Evolutionary conservation across 2,113 vertebrate species (phyloP).

Genomic region (Eulemur macaco): DNA sequence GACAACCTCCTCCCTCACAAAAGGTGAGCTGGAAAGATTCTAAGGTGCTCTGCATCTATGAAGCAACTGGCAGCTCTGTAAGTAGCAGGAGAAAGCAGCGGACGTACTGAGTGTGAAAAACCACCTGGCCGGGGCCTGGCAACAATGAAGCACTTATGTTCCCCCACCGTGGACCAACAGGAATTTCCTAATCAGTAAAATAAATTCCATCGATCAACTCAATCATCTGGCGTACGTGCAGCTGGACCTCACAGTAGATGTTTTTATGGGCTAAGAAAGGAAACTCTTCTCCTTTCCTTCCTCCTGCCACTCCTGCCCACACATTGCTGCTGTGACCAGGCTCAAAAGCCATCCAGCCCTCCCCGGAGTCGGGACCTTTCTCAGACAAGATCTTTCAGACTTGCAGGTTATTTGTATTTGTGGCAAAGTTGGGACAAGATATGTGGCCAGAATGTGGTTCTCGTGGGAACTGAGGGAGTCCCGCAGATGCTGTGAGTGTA

Average conservation of each 20-base stretch:
- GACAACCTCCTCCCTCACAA: background rate
- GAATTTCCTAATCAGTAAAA: background rate
- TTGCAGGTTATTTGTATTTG: background rate
- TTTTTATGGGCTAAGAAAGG: background rate
- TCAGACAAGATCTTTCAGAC: background rate
- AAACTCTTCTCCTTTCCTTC: background rate
- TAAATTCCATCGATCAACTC: background rate
- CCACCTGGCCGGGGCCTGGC: background rate
- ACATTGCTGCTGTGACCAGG: background rate
- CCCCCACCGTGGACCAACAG: background rate
- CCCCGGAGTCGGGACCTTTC: background rate
- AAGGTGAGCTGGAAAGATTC: background rate
- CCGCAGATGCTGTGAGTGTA: background rate
- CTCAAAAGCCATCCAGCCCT: background rate
- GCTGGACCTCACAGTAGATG: background rate
- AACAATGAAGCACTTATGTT: background rate
- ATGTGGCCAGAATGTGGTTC: accelerated
- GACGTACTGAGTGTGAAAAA: background rate
- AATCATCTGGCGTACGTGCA: too few species aligned
- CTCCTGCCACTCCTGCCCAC: background rate
- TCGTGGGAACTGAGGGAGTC: background rate
- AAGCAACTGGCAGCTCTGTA: accelerated
- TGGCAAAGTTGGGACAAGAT: background rate
- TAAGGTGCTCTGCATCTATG: accelerated
- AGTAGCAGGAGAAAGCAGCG: background rate